These are phyloP conservation scores for Andrena marginata DNA, from an alignment of 2,888 invertebrate genomes.

Conservation along the genomic window DNA sequence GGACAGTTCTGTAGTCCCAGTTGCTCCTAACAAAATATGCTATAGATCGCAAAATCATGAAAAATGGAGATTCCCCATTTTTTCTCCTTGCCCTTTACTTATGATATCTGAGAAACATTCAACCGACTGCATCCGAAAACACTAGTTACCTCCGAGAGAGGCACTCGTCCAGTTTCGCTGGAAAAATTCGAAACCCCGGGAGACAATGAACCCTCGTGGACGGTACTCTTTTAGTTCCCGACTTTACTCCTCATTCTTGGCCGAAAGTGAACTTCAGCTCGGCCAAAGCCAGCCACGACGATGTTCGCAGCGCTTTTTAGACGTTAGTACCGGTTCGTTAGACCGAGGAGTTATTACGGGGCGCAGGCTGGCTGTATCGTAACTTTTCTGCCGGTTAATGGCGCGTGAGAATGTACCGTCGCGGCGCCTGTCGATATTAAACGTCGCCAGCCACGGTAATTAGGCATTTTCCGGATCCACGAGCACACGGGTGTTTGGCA, in stretches of 20 bases:
- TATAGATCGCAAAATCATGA: too few species aligned
- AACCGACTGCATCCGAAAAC: neutral
- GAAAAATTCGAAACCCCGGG: neutral
- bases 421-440: constrained; percentile 61
- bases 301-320: constrained; percentile 56
- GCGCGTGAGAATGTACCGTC: constrained; percentile 62
- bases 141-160: neutral
- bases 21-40: too few species aligned
- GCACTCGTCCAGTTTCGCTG: neutral
- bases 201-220: constrained; percentile 6
- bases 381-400: constrained; percentile 65
- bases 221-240: neutral
- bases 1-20: too few species aligned
- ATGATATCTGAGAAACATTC: neutral
- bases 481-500: neutral
- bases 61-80: too few species aligned
- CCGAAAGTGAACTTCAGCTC: constrained; percentile 34
- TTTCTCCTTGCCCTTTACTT: too few species aligned
- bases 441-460: constrained; percentile 52
- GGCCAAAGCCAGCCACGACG: constrained; percentile 37
- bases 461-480: constrained; percentile 40
- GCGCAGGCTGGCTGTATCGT: constrained; percentile 53
- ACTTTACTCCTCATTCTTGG: neutral
- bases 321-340: constrained; percentile 69
- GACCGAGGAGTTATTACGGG: constrained; percentile 65